Conservation (phyloP, 2,888 invertebrate species). For the Drosophila lutescens region DNA sequence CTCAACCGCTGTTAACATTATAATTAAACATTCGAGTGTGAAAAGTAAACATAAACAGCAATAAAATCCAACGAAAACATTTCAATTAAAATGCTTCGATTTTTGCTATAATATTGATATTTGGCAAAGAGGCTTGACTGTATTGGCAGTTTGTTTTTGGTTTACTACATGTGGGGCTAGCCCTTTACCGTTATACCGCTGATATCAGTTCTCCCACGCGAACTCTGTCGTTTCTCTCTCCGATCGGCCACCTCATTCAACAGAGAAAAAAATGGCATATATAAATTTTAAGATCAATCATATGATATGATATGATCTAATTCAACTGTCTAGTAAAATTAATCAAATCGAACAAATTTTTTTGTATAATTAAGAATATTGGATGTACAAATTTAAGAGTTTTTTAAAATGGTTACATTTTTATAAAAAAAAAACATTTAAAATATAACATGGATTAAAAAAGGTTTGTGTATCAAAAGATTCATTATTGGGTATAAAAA, state of each 20-base stretch:
- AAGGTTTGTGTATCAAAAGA: too few species aligned
- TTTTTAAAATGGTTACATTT: too few species aligned
- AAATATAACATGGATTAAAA: too few species aligned
- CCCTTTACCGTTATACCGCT: constrained; percentile 62
- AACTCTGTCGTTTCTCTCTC: neutral
- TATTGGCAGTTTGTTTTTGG: constrained; percentile 11
- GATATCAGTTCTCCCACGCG: constrained; percentile 22
- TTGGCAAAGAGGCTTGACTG: constrained; percentile 23
- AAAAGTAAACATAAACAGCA: constrained; percentile 30
- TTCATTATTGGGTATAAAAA: too few species aligned
- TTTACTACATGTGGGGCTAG: constrained; percentile 49
- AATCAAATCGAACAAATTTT: too few species aligned
- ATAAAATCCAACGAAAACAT: constrained; percentile 27
- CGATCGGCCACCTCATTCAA: neutral
- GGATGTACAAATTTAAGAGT: too few species aligned
- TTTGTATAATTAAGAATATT: too few species aligned
- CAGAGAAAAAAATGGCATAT: neutral
- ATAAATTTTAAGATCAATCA: too few species aligned
- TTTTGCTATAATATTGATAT: constrained; percentile 6
- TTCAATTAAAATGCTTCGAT: constrained; percentile 25
- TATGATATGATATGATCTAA: too few species aligned
- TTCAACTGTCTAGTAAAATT: too few species aligned
- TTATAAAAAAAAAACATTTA: too few species aligned
- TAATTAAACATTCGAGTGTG: constrained; percentile 32
- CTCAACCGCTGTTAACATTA: constrained; percentile 32